Percentiles rank a stretch among this genome's conserved stretches.
Evolutionary conservation across 2,797 vertebrate species (phyloP).

Genomic region (Takifugu ocellatus): DNA sequence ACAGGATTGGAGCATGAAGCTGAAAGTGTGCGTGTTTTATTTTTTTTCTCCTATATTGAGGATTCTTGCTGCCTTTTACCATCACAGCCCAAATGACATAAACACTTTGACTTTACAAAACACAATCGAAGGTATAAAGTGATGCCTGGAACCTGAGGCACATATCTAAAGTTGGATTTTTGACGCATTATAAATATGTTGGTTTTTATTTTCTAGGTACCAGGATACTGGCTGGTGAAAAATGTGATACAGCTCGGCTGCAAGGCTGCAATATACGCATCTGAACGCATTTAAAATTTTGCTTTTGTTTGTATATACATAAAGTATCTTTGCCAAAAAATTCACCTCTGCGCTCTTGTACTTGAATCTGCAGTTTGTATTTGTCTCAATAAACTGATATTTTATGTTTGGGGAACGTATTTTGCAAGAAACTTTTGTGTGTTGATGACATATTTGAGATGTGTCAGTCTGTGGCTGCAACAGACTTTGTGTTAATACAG

Average conservation of each 20-base stretch:
- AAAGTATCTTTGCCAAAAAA: not conserved
- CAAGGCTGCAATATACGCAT: constrained; percentile 88
- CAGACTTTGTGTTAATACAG: no score
- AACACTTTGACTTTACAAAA: not conserved
- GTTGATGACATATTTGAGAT: not conserved
- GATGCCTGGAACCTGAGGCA: no score
- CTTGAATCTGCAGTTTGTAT: constrained; percentile 10
- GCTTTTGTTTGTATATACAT: constrained; percentile 23
- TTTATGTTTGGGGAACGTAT: not conserved
- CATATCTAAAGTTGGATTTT: no score
- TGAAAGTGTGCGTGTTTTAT: constrained; percentile 76
- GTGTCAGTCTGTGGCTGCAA: no score
- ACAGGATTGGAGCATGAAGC: constrained; percentile 87
- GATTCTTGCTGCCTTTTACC: not conserved
- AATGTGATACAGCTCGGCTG: constrained; percentile 88
- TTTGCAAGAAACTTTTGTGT: not conserved
- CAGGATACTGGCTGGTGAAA: constrained; percentile 88
- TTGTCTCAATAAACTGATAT: not conserved
- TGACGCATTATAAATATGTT: not conserved
- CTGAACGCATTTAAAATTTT: constrained; percentile 81
- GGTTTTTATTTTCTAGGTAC: constrained; percentile 74
- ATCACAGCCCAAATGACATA: not conserved
- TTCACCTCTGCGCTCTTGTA: constrained; percentile 9
- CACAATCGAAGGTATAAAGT: not conserved
- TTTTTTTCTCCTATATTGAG: not conserved